These are phyloP conservation scores for Cataglyphis hispanica DNA, from an alignment of 1,140 invertebrate species.

Conservation along the genomic window DNA sequence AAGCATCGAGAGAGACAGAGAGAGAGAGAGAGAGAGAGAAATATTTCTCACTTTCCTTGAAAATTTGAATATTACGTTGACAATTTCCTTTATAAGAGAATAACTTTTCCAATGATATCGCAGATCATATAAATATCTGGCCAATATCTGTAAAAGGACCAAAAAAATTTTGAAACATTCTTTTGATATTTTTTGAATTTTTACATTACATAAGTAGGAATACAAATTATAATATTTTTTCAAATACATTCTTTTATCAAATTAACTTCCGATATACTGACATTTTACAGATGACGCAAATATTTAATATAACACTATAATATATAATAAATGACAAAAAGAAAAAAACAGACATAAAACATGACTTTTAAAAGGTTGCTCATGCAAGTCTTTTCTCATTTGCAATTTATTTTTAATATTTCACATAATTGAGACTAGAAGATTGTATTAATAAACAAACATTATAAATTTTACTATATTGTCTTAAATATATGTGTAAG, in stretches of 20 bases:
- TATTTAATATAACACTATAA: neutral
- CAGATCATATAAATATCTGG: neutral
- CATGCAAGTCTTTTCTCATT: neutral
- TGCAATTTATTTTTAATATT: slow-evolving; percentile 11
- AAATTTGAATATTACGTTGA: neutral
- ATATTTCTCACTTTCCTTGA: neutral
- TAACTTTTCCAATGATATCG: neutral
- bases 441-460: neutral
- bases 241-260: neutral
- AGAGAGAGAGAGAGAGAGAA: neutral
- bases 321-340: neutral
- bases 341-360: neutral
- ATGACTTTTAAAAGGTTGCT: neutral
- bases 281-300: neutral
- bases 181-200: neutral
- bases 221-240: neutral
- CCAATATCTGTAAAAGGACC: neutral
- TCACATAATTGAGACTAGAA: neutral
- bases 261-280: neutral
- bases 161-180: neutral
- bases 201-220: neutral
- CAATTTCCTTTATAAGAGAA: neutral
- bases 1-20: neutral
- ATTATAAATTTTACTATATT: neutral
- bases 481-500: neutral